Base-by-base conservation (phyloP, 2,113 vertebrate species). In the Tursiops truncatus region DNA sequence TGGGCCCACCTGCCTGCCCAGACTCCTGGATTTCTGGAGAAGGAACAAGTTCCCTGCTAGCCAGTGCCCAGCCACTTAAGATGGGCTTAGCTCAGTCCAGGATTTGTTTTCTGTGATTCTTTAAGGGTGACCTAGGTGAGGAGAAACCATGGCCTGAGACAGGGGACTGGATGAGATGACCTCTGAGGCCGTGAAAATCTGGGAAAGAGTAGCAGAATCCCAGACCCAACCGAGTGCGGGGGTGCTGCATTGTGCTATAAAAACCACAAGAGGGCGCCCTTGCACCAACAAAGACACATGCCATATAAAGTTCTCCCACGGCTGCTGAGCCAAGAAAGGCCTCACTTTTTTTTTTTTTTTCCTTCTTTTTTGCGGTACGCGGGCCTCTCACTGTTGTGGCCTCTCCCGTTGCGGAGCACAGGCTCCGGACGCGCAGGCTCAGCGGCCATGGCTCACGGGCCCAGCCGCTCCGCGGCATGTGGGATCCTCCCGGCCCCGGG, bases 201-300 rank as follows among this genome's bases (percentile, higher is more conserved):
- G 9, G 5, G 33, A 18, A 60, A 26, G 25, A 67, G 9, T 8
- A 36, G 26, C 15, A 0, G 23, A 79, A 47, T n/a, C 33, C 44
- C 26, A 15, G 17, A 58, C 2, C 10, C 31, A 13, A 6, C 31
- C 20, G 21, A 13, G 25, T 6, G 62, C 62, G 8, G 31, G 0
- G 4, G 73, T 56, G 47, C 65, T 2, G 92, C 91, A 83, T 20
- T 95, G 86, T 20, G 12, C 0, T 0, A 0, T 0, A 0, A 0
- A 0, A 0, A 21, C 98, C 99, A 96, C 98, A 6, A 94, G 99
- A 98, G 98, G 62, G 98, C 36, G 89, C 97, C 26, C 89, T 31
- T 0, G 18, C 94, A 97, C 97, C 96, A 93, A 84, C 85, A 97
- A 98, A 94, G 63, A 96, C 44, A 28, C 15, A 18, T 12, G 28